Percentiles rank a stretch among this genome's conserved stretches.
phyloP scores from a whole-genome alignment of 1,140 invertebrate genomes.

The Tetraneura akinire region DNA sequence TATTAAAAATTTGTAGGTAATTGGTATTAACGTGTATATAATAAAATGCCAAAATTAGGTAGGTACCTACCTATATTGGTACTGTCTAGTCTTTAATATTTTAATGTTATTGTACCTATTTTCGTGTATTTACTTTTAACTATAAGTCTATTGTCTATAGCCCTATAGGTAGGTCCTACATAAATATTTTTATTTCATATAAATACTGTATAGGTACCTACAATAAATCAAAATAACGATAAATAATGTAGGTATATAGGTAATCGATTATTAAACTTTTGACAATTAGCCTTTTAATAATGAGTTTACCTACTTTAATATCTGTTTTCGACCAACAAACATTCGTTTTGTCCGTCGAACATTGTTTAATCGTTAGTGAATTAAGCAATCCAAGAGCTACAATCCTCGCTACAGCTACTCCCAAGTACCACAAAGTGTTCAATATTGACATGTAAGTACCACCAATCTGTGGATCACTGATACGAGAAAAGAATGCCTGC shows the following conservation, averaged over 20 bases:
- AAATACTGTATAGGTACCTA: too few relatives aligned
- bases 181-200: too few relatives aligned
- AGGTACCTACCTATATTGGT: too few relatives aligned
- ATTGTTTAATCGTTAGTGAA: slow-evolving; percentile 77
- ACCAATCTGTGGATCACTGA: slow-evolving; percentile 91
- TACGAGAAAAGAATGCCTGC: slow-evolving; percentile 81
- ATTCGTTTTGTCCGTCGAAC: slow-evolving; percentile 57
- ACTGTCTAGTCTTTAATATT: too few relatives aligned
- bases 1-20: too few relatives aligned
- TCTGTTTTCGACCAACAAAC: background rate
- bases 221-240: background rate
- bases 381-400: slow-evolving; percentile 91
- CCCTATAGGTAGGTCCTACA: too few relatives aligned
- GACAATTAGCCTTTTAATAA: background rate
- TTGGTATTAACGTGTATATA: too few relatives aligned
- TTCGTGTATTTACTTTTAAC: too few relatives aligned
- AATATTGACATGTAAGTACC: slow-evolving; percentile 99
- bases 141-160: too few relatives aligned
- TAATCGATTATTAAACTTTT: background rate
- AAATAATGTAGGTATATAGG: background rate
- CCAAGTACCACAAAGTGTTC: slow-evolving; percentile 94
- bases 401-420: slow-evolving; percentile 95
- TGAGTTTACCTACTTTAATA: background rate
- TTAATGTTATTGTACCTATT: too few relatives aligned
- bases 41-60: too few relatives aligned